Evolutionary conservation across 2,888 invertebrate species (phyloP).

Genomic region (Actias luna): DNA sequence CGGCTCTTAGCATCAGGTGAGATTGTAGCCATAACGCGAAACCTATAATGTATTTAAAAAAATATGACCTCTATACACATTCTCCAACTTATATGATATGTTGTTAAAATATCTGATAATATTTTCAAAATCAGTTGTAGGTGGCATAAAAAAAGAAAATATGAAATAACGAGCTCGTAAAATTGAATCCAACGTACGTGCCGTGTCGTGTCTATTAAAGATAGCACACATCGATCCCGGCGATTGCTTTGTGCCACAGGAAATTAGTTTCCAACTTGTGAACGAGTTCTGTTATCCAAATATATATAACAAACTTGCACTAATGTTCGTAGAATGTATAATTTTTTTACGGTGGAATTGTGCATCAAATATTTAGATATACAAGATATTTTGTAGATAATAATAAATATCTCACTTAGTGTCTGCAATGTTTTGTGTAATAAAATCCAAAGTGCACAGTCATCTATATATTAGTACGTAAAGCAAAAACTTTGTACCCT

Average conservation of each 20-base stretch:
- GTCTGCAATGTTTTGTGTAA: background rate
- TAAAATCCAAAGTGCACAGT: background rate
- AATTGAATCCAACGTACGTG: constrained; percentile 56
- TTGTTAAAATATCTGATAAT: background rate
- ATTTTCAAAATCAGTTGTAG: background rate
- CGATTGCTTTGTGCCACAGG: constrained; percentile 75
- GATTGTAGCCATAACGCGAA: too few species aligned
- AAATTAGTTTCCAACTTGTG: constrained; percentile 73
- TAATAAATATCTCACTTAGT: background rate
- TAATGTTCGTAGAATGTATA: background rate
- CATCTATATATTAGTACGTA: too few species aligned
- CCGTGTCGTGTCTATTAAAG: constrained; percentile 45
- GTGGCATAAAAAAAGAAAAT: constrained; percentile 7
- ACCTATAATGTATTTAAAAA: too few species aligned
- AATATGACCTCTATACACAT: too few species aligned
- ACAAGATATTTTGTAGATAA: background rate
- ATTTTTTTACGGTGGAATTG: background rate
- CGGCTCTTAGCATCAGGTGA: too few species aligned
- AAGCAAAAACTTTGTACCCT: too few species aligned
- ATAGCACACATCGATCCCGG: constrained; percentile 51
- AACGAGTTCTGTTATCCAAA: constrained; percentile 40
- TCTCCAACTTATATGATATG: background rate
- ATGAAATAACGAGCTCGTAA: constrained; percentile 21
- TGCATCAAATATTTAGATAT: background rate
- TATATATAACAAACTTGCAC: constrained; percentile 15